phyloP scores from a whole-genome alignment of 2,888 invertebrate species.

The Gryllus longicercus region DNA sequence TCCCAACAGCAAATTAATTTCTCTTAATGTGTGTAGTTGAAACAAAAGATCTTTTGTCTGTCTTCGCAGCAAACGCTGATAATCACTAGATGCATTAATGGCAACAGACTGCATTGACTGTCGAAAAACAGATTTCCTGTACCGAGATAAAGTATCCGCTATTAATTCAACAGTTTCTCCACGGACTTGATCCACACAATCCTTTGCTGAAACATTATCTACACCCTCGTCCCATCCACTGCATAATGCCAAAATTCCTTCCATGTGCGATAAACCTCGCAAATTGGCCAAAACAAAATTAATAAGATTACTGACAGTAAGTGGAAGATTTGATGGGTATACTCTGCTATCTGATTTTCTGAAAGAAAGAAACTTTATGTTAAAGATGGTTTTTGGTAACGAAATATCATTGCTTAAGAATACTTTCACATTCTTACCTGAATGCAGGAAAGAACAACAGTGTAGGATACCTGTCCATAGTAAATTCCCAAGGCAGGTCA shows the following conservation, averaged over 20 bases:
- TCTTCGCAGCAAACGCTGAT: background rate
- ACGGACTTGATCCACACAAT: constrained; percentile 30
- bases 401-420: background rate
- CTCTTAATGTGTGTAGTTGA: constrained; percentile 29
- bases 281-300: constrained; percentile 71
- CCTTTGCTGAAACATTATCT: constrained; percentile 22
- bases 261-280: constrained; percentile 25
- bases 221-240: constrained; percentile 27
- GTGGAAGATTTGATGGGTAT: constrained; percentile 60
- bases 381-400: background rate
- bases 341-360: constrained; percentile 69
- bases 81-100: background rate
- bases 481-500: constrained; percentile 84
- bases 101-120: background rate
- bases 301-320: constrained; percentile 64
- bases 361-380: constrained; percentile 38
- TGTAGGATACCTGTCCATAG: constrained; percentile 73
- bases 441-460: constrained; percentile 74
- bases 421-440: constrained; percentile 50
- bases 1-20: constrained; percentile 28
- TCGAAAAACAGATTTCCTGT: background rate
- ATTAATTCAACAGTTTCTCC: constrained; percentile 27
- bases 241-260: constrained; percentile 27
- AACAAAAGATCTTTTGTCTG: constrained; percentile 20
- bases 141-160: constrained; percentile 24